Evolutionary conservation across 2,888 invertebrate genomes (phyloP).

Genomic region (Boloria selene): DNA sequence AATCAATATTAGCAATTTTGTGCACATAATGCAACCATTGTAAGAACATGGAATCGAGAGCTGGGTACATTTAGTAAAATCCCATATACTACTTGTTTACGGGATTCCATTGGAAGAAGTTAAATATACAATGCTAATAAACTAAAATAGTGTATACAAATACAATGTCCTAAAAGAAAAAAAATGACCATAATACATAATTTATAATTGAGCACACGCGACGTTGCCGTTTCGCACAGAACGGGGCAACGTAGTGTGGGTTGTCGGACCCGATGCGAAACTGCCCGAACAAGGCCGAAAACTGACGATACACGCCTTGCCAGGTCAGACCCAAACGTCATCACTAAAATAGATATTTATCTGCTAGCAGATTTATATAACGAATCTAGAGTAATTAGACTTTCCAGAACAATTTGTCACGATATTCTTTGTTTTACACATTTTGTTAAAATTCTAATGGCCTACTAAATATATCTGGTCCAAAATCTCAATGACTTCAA

Average conservation of each 20-base stretch:
- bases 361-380: conserved; percentile 31
- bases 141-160: too few relatives aligned
- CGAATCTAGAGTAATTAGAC: background rate
- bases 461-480: too few relatives aligned
- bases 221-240: conserved; percentile 69
- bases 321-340: conserved; percentile 45
- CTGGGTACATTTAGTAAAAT: too few relatives aligned
- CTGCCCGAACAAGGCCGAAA: conserved; percentile 39
- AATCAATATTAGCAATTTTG: background rate
- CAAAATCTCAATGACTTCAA: too few relatives aligned
- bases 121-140: too few relatives aligned
- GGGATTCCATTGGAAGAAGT: too few relatives aligned
- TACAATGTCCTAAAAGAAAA: background rate
- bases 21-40: background rate
- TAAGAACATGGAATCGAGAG: background rate
- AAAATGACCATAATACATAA: conserved; percentile 7
- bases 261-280: conserved; percentile 45
- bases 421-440: background rate
- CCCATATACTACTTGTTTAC: too few relatives aligned
- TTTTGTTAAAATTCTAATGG: too few relatives aligned
- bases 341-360: conserved; percentile 53
- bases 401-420: background rate
- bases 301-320: conserved; percentile 34
- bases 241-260: conserved; percentile 50
- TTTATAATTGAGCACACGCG: conserved; percentile 51